These are phyloP conservation scores for Clunio marinus DNA, from an alignment of 2,888 invertebrate species.

Conservation along the genomic window DNA sequence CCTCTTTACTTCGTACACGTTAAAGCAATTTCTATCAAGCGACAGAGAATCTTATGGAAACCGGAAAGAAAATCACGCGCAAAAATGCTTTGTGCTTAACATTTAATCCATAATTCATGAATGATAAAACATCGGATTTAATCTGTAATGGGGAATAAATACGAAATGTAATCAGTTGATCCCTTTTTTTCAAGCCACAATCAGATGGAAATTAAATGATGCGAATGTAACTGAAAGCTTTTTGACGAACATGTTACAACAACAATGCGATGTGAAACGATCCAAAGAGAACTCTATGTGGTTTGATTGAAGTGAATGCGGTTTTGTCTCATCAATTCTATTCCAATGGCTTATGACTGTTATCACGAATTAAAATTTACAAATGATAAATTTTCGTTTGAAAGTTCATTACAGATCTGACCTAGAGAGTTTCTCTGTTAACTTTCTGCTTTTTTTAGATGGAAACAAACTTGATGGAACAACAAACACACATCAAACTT, in stretches of 20 bases:
- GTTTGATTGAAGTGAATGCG: neutral
- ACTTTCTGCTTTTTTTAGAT: too few relatives aligned
- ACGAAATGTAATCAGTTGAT: neutral
- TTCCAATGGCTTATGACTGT: too few relatives aligned
- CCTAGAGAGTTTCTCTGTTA: too few relatives aligned
- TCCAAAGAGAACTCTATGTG: neutral
- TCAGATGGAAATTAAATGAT: neutral
- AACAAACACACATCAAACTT: too few relatives aligned
- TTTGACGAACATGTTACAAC: neutral
- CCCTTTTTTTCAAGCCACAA: neutral
- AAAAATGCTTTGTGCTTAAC: neutral
- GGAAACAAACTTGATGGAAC: too few relatives aligned
- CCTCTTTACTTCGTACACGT: too few relatives aligned
- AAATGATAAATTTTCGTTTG: too few relatives aligned
- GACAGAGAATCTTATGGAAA: too few relatives aligned
- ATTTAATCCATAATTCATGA: slow-evolving; percentile 16
- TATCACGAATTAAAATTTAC: too few relatives aligned
- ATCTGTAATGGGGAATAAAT: slow-evolving; percentile 10
- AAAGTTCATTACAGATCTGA: too few relatives aligned
- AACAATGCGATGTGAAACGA: neutral
- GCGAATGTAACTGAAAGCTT: neutral
- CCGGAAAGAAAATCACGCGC: neutral
- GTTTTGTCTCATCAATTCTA: too few relatives aligned
- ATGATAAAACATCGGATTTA: slow-evolving; percentile 5
- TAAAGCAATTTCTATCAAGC: too few relatives aligned